Base-by-base conservation (phyloP, 2,113 vertebrate species). In the Corvus moneduloides region DNA sequence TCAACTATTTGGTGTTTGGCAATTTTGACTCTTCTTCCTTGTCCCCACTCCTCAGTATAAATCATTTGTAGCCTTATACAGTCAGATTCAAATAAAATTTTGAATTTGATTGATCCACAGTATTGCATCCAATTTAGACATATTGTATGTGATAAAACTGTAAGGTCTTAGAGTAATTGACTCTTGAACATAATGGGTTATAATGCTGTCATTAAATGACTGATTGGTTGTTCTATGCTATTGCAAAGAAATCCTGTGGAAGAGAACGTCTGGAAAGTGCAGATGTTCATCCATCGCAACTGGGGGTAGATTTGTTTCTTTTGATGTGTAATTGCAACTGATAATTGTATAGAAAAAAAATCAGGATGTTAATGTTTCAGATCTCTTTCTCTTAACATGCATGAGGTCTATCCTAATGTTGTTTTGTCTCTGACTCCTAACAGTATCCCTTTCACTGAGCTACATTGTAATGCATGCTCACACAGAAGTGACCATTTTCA, bases 231-330 rank as follows among this genome's bases (percentile, higher is more conserved):
- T 92, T 96, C 90, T 94, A 68, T 92, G 82, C 82, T 95, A 59
- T 94, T 91, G 93, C 95, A 96, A 96, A 96, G 83, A 96, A 96
- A 96, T 90, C 52, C 68, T 55, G 48, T 90, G 83, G 68, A 95
- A 97, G 86, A 90, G 87, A 97, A 91, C 18, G 92, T 93, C 90
- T 96, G 90, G 72, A 58, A 96, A 95, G 76, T 96, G 93, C 93
- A 97, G 94, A 96, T 96, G 92, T 96, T 96, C 96, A 96, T 93
- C 79, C 73, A 75, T 96, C 94, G 0, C 94, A 95, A 96, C 88
- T 93, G 90, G 94, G 94, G 94, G 88, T 96, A 95, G 92, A 94
- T 96, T 96, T 95, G 93, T 96, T 96, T 96, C 95, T 96, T 97
- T 95, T 96, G 86, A 94, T 96, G 64, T 97, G 96, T 96, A 96